These are phyloP conservation scores for Galerucella nymphaeae DNA, from an alignment of 2,888 invertebrate genomes.

Conservation along the genomic window DNA sequence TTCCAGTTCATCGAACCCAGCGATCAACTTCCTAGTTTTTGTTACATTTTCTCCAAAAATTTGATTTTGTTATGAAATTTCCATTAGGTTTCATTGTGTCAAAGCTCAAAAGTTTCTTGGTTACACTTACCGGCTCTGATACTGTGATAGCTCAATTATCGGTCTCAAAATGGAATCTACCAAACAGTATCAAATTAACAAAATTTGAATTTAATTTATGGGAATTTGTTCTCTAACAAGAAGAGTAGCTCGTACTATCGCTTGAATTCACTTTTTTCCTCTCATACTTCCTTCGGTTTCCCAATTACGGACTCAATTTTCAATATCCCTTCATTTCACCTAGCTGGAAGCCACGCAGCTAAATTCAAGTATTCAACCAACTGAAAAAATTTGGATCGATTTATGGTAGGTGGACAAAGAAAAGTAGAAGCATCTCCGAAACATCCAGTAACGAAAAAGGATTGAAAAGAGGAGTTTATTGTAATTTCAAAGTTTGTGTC, in stretches of 20 bases:
- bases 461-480: slow-evolving; percentile 21
- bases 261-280: not conserved
- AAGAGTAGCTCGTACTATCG: not conserved
- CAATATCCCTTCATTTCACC: not conserved
- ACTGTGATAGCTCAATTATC: too few species aligned
- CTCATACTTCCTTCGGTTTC: not conserved
- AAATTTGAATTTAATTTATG: not conserved
- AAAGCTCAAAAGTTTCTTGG: too few species aligned
- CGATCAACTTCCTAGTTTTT: too few species aligned
- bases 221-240: not conserved
- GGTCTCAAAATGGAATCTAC: too few species aligned
- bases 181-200: not conserved
- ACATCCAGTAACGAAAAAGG: slow-evolving; percentile 9
- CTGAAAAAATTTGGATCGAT: slow-evolving; percentile 10
- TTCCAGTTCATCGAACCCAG: too few species aligned
- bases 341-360: not conserved
- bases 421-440: not conserved
- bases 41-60: too few species aligned
- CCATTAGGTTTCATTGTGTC: too few species aligned
- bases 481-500: slow-evolving; percentile 12
- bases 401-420: not conserved
- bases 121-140: too few species aligned
- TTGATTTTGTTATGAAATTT: too few species aligned
- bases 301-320: not conserved
- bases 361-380: not conserved